These are phyloP conservation scores for Torymus aiolomorphi DNA, from an alignment of 2,888 invertebrate genomes.

Conservation along the genomic window DNA sequence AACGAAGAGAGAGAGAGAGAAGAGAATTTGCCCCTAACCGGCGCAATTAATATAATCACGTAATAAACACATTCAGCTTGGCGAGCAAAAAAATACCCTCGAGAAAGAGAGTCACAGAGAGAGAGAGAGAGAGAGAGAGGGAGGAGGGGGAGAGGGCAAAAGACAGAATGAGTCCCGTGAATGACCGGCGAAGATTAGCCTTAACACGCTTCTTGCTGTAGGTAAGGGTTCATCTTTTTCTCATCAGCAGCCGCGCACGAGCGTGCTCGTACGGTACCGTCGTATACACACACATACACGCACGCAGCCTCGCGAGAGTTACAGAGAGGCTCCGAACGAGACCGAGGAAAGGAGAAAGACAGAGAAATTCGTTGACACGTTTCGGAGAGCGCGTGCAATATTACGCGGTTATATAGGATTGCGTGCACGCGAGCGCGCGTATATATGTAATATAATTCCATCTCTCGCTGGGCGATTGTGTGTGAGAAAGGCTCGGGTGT, in stretches of 20 bases:
- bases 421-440: not conserved
- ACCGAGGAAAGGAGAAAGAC: not conserved
- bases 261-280: too few species aligned
- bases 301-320: not conserved
- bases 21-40: not conserved
- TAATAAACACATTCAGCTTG: conserved; percentile 26
- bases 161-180: conserved; percentile 7
- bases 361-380: conserved; percentile 7
- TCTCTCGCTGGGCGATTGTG: too few species aligned
- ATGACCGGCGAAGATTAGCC: conserved; percentile 41
- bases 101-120: not conserved
- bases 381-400: too few species aligned
- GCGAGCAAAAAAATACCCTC: not conserved
- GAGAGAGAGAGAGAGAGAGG: not conserved
- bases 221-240: conserved; percentile 48
- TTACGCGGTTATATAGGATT: too few species aligned
- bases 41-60: conserved; percentile 35
- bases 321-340: not conserved
- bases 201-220: not conserved
- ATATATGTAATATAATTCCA: not conserved
- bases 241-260: conserved; percentile 35
- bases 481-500: not conserved
- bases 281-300: too few species aligned
- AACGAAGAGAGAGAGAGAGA: not conserved
- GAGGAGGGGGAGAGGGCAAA: too few species aligned